These are phyloP conservation scores for Drosophila neonasuta DNA, from an alignment of 2,888 invertebrate genomes.

Conservation along the genomic window DNA sequence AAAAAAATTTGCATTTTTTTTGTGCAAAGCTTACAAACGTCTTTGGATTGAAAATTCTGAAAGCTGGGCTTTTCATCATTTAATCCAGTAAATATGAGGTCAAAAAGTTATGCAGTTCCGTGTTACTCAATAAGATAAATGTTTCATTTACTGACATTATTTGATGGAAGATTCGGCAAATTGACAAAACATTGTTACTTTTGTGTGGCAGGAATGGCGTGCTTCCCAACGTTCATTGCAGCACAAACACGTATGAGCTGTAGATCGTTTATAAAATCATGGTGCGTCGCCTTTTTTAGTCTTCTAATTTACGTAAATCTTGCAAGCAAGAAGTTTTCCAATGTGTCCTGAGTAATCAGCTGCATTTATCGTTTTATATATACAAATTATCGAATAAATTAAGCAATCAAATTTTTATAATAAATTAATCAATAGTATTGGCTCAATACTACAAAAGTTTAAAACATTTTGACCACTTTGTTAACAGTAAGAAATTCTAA, in stretches of 20 bases:
- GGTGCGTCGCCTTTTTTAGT: background rate
- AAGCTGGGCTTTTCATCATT: background rate
- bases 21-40: slow-evolving; percentile 36
- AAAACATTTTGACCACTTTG: too few relatives aligned
- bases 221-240: slow-evolving; percentile 11
- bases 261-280: slow-evolving; percentile 18
- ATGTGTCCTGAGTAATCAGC: slow-evolving; percentile 43
- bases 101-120: slow-evolving; percentile 24
- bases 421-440: too few relatives aligned
- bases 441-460: too few relatives aligned
- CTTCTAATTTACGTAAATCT: slow-evolving; percentile 14
- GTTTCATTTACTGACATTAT: background rate
- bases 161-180: slow-evolving; percentile 37
- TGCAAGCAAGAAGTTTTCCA: slow-evolving; percentile 44
- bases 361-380: too few relatives aligned
- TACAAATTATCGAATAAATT: too few relatives aligned
- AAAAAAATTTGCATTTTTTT: slow-evolving; percentile 31
- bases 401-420: too few relatives aligned
- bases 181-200: slow-evolving; percentile 34
- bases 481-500: too few relatives aligned
- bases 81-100: slow-evolving; percentile 24
- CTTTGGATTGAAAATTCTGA: background rate
- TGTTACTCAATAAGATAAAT: background rate
- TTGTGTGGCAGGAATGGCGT: slow-evolving; percentile 29
- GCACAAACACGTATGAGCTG: slow-evolving; percentile 24